Base-by-base conservation (phyloP, 2,888 invertebrate species). In the Acanthosepion lycidas region DNA sequence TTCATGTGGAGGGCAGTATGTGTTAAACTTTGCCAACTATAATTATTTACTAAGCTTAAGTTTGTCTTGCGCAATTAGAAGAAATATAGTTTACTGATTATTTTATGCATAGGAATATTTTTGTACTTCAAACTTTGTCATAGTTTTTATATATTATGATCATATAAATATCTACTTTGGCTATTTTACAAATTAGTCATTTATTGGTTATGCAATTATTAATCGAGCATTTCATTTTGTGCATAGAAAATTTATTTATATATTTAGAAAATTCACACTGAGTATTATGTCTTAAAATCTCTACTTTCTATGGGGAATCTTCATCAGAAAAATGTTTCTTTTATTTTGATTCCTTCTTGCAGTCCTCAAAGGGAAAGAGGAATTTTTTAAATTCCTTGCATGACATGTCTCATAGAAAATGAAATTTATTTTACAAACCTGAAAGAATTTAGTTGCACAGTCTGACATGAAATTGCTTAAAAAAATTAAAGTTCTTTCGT, bases 321-420 rank as follows among this genome's bases (percentile, higher is more conserved):
- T 78, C 33, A 78, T 78, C n/a, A 78, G 78, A n/a, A 78, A 78
- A 78, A 78, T 78, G 78, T 78, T 78, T 78, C 78, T 78, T 78
- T n/a, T 78, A 33, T 78, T 78, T 78, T 33, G n/a, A 78, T 78
- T 78, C n/a, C 78, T 78, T 78, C n/a, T 15, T 12, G n/a, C 78
- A 78, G 33, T 78, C 12, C 78, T 78, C 78, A 78, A 78, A 78
- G n/a, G 78, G 12, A 78, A n/a, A 78, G n/a, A 78, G 3, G n/a
- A 78, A 78, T 78, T 78, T 78, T 33, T 0, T 18, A 78, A 78
- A 78, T 78, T 78, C 78, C 12, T 78, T 78, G 78, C 78, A 78
- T 78, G 78, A 15, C n/a, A 33, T 78, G 78, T 78, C 78, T 78
- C n/a, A n/a, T 78, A 33, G 9, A 78, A 78, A 78, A n/a, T 78